Conservation (phyloP, 1,140 invertebrate species). For the Panagrolaimus sp. region DNA sequence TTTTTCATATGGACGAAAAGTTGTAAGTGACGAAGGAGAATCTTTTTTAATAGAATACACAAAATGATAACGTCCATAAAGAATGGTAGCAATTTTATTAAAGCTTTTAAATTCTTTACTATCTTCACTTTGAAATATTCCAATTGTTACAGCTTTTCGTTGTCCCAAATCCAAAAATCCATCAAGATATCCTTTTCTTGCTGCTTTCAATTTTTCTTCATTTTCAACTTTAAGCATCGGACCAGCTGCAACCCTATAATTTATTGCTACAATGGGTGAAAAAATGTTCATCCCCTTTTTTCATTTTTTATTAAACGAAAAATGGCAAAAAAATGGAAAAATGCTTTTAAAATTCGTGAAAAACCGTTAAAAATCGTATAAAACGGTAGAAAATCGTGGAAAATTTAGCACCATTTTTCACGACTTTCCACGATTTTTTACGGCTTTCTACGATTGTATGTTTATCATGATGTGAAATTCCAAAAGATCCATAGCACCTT, state of each 20-base stretch:
- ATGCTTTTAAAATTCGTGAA: no score
- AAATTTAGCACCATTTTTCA: no score
- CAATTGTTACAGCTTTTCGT: slow-evolving; percentile 29
- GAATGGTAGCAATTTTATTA: slow-evolving; percentile 22
- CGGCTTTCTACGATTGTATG: no score
- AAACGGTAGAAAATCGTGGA: no score
- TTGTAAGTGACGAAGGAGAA: slow-evolving; percentile 8
- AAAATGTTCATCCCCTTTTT: no score
- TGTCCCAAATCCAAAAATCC: neutral
- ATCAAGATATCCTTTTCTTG: slow-evolving; percentile 6
- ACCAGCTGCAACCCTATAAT: slow-evolving; percentile 24
- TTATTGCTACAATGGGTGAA: no score
- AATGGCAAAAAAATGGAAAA: no score
- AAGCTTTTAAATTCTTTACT: slow-evolving; percentile 30
- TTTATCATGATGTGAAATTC: slow-evolving; percentile 31
- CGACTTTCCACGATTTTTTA: no score
- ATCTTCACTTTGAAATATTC: slow-evolving; percentile 31
- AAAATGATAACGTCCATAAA: slow-evolving; percentile 37
- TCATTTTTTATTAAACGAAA: no score
- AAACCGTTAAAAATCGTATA: no score
- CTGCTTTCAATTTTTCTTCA: slow-evolving; percentile 23
- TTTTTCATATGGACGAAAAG: slow-evolving; percentile 20
- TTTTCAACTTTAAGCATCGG: slow-evolving; percentile 11
- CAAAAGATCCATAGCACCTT: slow-evolving; percentile 38
- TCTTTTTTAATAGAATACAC: slow-evolving; percentile 30